Base-by-base conservation (phyloP, 2,888 invertebrate species). In the Acanthacorydalis orientalis region DNA sequence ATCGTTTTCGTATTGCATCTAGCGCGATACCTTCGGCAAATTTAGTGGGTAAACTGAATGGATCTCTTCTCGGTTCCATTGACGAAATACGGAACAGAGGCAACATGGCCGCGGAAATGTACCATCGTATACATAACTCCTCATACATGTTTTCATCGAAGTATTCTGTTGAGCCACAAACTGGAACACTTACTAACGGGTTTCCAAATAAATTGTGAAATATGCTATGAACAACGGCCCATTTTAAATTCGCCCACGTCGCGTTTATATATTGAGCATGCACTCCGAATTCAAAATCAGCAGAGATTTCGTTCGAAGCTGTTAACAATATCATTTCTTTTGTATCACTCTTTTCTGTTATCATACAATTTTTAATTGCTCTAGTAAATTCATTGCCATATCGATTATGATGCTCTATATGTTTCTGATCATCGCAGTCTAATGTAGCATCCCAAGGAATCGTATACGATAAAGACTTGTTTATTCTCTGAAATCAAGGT, bases 51-150 rank as follows among this genome's bases (percentile, higher is more conserved):
- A 77, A 70, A 14, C 67, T 65, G 4, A 65, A 50, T 1, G 75
- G 73, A 57, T 73, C 66, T 57, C 71, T 62, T 9, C 57, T 51
- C 32, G 61, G 58, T 6, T 53, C 12, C 49, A 64, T 67, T 0
- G 74, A 73, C 47, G 70, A 65, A 40, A 75, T 67, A 51, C 70
- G 67, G 33, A 77, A 65, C 53, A 77, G 60, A 0, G 83, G 83
- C 56, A 81, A 67, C 44, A 75, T 77, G 0, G 76, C 72, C 0
- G 77, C 77, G 7, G 79, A 69, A 60, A 78, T 70, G 52, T 78
- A 78, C 84, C 84, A 84, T 52, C 64, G 52, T 12, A 47, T 15
- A 34, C 34, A 43, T 32, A 46, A 11, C n/a, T 61, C 61, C 11
- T 67, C 64, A 44, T 73, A 70, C 2, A 57, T 56, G 2, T 55